A percentile compares a stretch with the other conserved stretches of the same genome.
Conservation (phyloP, 2,888 invertebrate species). For the Thumatha senex region DNA sequence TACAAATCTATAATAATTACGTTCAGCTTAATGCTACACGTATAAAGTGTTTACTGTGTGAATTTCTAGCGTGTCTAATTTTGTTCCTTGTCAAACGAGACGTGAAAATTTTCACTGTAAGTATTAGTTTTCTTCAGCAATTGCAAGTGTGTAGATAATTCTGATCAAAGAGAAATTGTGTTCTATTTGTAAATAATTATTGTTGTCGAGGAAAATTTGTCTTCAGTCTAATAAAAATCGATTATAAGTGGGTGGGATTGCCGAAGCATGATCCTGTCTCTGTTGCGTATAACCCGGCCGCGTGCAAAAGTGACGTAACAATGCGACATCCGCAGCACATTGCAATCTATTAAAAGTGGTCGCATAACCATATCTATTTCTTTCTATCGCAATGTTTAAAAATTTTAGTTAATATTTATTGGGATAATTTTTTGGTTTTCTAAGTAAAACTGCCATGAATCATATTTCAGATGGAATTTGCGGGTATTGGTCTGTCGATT, state of each 20-base stretch:
- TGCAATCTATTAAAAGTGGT: constrained; percentile 48
- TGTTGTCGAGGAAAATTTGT: constrained; percentile 41
- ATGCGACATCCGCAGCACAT: constrained; percentile 43
- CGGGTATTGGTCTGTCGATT: constrained; percentile 15
- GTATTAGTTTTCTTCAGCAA: constrained; percentile 55
- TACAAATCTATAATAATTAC: constrained; percentile 57
- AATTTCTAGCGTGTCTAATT: constrained; percentile 77
- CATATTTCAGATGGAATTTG: constrained; percentile 16
- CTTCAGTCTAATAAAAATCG: constrained; percentile 74
- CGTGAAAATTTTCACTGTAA: constrained; percentile 71
- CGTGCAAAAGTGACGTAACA: constrained; percentile 64
- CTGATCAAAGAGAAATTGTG: constrained; percentile 29
- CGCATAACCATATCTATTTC: constrained; percentile 58
- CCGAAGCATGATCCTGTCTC: constrained; percentile 36
- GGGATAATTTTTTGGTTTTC: constrained; percentile 49
- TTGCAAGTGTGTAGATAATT: constrained; percentile 33
- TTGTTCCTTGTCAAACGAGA: constrained; percentile 70
- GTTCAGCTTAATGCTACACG: constrained; percentile 50
- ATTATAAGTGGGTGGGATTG: constrained; percentile 79
- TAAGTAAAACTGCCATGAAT: constrained; percentile 47
- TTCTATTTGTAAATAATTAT: constrained; percentile 38
- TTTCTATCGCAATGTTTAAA: constrained; percentile 49
- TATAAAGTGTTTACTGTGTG: constrained; percentile 71
- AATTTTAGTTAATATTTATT: constrained; percentile 51
- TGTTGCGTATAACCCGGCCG: constrained; percentile 63